Percentiles rank a stretch among this genome's conserved stretches.
These are phyloP conservation scores for Thumatha senex DNA, from an alignment of 2,888 invertebrate species.

Conservation along the genomic window DNA sequence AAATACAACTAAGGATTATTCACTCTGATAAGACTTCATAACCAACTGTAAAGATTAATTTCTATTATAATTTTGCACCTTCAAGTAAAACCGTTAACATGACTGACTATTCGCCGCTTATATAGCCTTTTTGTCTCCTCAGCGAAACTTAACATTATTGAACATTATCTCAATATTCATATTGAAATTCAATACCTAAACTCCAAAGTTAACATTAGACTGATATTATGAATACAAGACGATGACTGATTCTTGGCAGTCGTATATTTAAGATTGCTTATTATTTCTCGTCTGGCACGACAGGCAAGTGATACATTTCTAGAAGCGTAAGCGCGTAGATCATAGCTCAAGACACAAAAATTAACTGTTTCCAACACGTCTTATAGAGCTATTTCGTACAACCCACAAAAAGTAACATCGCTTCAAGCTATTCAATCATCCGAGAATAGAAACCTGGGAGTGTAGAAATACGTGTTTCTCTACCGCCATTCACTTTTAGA, in stretches of 20 bases:
- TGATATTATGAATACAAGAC: neutral
- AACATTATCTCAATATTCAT: neutral
- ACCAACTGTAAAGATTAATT: no score
- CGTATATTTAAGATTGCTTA: constrained; percentile 14
- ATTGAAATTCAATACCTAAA: neutral
- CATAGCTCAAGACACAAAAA: constrained; percentile 10
- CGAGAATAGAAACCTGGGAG: constrained; percentile 47
- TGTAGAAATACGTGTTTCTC: constrained; percentile 44
- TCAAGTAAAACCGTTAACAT: no score
- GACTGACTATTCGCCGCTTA: no score
- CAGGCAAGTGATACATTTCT: constrained; percentile 2
- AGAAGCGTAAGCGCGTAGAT: constrained; percentile 4
- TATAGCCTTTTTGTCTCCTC: no score
- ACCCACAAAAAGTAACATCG: constrained; percentile 33
- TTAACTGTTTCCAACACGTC: constrained; percentile 28
- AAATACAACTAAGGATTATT: no score
- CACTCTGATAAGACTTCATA: no score
- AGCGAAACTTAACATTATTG: no score
- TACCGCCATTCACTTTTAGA: constrained; percentile 42
- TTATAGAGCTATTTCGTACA: constrained; percentile 31
- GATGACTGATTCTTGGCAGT: constrained; percentile 33
- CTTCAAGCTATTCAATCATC: constrained; percentile 44
- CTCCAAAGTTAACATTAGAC: neutral
- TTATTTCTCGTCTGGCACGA: constrained; percentile 11
- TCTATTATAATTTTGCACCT: no score